These are phyloP conservation scores for Nasua narica DNA, from an alignment of 2,797 vertebrate species.

Conservation along the genomic window DNA sequence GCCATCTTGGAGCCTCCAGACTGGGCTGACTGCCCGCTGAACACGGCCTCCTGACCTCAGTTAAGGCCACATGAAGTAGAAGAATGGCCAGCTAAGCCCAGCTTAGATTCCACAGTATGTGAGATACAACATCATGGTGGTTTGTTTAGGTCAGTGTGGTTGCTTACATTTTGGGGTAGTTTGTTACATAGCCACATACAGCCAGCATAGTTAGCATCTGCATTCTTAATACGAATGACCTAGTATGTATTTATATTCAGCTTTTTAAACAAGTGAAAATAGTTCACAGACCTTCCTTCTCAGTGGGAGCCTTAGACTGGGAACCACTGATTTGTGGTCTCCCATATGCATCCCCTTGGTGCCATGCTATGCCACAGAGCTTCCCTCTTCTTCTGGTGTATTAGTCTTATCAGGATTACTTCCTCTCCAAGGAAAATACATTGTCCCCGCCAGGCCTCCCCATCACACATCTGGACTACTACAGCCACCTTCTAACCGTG, in stretches of 20 bases:
- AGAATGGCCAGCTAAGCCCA: neutral
- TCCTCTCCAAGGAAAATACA: neutral
- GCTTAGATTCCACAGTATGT: neutral
- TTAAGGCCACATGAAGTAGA: neutral
- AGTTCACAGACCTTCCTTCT: neutral
- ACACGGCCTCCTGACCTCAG: neutral
- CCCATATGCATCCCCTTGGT: neutral
- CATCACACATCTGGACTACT: neutral
- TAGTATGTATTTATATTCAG: neutral
- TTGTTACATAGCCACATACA: neutral
- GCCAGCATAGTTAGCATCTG: neutral
- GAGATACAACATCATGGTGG: neutral
- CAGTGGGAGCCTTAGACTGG: neutral
- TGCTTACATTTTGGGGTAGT: neutral
- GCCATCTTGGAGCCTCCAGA: neutral
- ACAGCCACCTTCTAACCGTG: neutral
- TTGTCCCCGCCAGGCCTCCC: neutral
- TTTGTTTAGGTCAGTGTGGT: neutral
- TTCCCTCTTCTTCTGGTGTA: neutral
- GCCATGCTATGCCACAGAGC: neutral
- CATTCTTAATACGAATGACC: neutral
- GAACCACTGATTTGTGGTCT: neutral
- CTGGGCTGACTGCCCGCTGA: neutral
- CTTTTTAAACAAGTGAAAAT: neutral
- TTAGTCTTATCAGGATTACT: neutral